Conservation (phyloP, 2,113 vertebrate genomes). For the Cyprinodon tularosa region DNA sequence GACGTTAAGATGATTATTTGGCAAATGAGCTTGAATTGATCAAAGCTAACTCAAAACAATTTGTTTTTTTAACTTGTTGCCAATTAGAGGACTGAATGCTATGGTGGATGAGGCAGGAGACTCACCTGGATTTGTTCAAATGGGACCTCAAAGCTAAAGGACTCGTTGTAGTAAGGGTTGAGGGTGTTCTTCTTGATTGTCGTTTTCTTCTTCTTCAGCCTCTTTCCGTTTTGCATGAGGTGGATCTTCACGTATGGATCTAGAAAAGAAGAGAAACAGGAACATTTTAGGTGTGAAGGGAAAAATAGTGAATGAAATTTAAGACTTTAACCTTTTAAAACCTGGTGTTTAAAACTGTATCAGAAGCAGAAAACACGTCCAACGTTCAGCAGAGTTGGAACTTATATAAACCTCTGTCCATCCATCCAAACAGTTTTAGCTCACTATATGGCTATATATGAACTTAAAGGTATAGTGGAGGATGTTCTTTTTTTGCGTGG, state of each 20-base stretch:
- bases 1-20: constrained; percentile 54
- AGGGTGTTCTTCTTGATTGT: constrained; percentile 99
- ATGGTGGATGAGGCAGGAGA: not conserved
- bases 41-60: constrained; percentile 17
- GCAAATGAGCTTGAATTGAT: constrained; percentile 41
- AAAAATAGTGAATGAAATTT: not conserved
- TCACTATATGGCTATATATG: no score
- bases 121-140: constrained; percentile 99
- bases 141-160: constrained; percentile 99
- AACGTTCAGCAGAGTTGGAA: no score
- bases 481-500: no score
- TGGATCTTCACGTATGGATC: constrained; percentile 99
- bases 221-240: constrained; percentile 98
- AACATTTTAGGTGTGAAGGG: not conserved
- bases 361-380: no score
- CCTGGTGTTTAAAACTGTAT: no score
- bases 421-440: no score
- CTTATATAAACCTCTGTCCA: no score
- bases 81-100: not conserved
- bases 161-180: constrained; percentile 99
- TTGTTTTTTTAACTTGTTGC: constrained; percentile 9
- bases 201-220: constrained; percentile 99
- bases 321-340: not conserved
- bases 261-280: constrained; percentile 60
- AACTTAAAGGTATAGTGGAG: no score